A percentile compares a stretch with the other conserved stretches of the same genome.
Conservation (phyloP, 2,888 invertebrate genomes). For the Merodon equestris region DNA sequence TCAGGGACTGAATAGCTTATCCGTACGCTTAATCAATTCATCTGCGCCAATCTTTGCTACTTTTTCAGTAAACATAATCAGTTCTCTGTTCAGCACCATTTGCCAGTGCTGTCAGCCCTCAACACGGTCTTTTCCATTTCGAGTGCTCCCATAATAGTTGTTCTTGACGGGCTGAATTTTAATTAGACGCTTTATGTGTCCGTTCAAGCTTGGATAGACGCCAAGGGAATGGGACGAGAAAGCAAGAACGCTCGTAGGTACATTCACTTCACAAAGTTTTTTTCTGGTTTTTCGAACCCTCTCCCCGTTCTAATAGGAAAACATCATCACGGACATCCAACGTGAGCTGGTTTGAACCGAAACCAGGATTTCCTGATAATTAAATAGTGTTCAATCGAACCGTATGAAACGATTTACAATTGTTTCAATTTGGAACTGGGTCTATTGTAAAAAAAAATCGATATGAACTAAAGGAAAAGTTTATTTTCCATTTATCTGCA, state of each 20-base stretch:
- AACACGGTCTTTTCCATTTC: slow-evolving; percentile 23
- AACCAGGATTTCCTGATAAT: slow-evolving; percentile 57
- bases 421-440: too few species aligned
- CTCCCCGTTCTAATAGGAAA: too few species aligned
- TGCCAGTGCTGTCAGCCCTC: neutral
- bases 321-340: too few species aligned
- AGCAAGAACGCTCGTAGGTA: too few species aligned
- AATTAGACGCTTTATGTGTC: slow-evolving; percentile 47
- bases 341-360: slow-evolving; percentile 23
- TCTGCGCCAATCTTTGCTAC: slow-evolving; percentile 8
- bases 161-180: slow-evolving; percentile 33
- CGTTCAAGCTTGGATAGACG: slow-evolving; percentile 21
- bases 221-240: slow-evolving; percentile 12
- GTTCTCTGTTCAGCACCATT: slow-evolving; percentile 41
- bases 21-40: slow-evolving; percentile 37
- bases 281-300: slow-evolving; percentile 13
- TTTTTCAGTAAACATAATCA: slow-evolving; percentile 49
- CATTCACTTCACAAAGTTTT: slow-evolving; percentile 52
- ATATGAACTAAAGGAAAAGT: slow-evolving; percentile 40
- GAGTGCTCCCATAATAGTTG: neutral
- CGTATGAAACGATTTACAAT: slow-evolving; percentile 48
- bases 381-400: slow-evolving; percentile 66
- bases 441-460: too few species aligned
- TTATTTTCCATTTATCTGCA: slow-evolving; percentile 59
- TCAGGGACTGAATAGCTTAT: slow-evolving; percentile 33